A percentile compares a stretch with the other conserved stretches of the same genome.
phyloP scores from a whole-genome alignment of 2,797 vertebrate genomes.

The Sebastolobus altivelis region DNA sequence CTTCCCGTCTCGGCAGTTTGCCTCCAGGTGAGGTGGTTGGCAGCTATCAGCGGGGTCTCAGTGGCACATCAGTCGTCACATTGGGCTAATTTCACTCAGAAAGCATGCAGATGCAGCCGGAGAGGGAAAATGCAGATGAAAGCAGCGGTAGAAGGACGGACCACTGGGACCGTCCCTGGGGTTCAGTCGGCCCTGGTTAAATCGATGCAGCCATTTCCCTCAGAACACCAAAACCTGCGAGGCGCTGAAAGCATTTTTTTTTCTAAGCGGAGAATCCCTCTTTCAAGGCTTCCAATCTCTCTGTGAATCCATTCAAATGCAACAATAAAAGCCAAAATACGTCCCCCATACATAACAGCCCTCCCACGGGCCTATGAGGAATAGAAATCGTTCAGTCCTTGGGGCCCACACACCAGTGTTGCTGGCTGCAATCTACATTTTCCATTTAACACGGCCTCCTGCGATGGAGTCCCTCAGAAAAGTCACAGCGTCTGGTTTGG shows the following conservation, averaged over 20 bases:
- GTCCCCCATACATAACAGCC: constrained; percentile 55
- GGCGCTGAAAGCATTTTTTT: constrained; percentile 62
- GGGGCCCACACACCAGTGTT: constrained; percentile 30
- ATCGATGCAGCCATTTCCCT: constrained; percentile 64
- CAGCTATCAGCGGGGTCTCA: constrained; percentile 72
- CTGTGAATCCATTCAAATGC: constrained; percentile 75
- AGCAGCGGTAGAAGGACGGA: constrained; percentile 66
- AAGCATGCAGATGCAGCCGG: constrained; percentile 70
- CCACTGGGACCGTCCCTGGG: constrained; percentile 64
- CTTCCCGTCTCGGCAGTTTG: constrained; percentile 58
- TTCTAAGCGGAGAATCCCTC: constrained; percentile 61
- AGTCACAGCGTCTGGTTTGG: constrained; percentile 8
- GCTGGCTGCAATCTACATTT: constrained; percentile 46
- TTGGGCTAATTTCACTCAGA: constrained; percentile 77
- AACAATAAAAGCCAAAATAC: constrained; percentile 73
- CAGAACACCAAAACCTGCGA: constrained; percentile 66
- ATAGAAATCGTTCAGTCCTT: constrained; percentile 45
- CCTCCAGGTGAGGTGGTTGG: constrained; percentile 59
- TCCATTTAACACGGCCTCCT: constrained; percentile 41
- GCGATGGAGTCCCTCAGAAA: constrained; percentile 25
- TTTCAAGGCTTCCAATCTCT: constrained; percentile 64
- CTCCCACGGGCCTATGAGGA: constrained; percentile 36
- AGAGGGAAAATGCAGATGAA: constrained; percentile 73
- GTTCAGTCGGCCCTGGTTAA: constrained; percentile 65
- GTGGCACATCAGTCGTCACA: constrained; percentile 65